phyloP scores from a whole-genome alignment of 2,888 invertebrate genomes.

The Anthophora plumipes region DNA sequence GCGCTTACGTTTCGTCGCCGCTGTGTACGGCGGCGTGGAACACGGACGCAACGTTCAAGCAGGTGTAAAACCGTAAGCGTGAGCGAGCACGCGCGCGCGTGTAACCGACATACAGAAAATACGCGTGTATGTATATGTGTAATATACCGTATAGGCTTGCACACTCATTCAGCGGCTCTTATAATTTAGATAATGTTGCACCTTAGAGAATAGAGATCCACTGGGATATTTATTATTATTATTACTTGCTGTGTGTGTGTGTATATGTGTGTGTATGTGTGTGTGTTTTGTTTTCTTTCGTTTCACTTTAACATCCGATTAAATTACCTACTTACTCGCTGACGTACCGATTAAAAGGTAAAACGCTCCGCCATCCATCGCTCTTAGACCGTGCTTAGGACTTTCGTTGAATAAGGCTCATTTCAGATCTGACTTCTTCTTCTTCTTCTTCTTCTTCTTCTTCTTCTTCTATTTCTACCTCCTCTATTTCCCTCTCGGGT shows the following conservation, averaged over 20 bases:
- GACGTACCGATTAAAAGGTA: constrained; percentile 67
- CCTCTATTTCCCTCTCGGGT: too few relatives aligned
- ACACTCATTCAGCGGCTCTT: constrained; percentile 69
- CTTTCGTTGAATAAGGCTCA: too few relatives aligned
- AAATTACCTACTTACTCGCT: constrained; percentile 75
- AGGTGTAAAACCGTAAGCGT: too few relatives aligned
- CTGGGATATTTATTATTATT: constrained; percentile 76
- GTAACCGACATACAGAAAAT: constrained; percentile 49
- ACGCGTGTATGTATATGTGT: constrained; percentile 57
- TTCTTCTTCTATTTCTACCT: too few relatives aligned
- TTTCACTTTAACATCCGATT: constrained; percentile 73
- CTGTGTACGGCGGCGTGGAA: background rate
- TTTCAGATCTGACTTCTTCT: constrained; percentile 60
- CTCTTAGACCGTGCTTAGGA: constrained; percentile 68
- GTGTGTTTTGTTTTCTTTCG: constrained; percentile 41
- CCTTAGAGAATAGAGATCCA: constrained; percentile 78
- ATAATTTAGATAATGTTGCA: constrained; percentile 74
- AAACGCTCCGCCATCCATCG: constrained; percentile 44
- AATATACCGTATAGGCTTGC: constrained; percentile 60
- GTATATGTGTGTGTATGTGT: too few relatives aligned
- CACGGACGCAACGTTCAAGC: too few relatives aligned
- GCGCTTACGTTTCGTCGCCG: constrained; percentile 25
- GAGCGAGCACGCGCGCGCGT: constrained; percentile 2
- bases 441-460: constrained; percentile 35
- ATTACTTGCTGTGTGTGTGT: too few relatives aligned